These are phyloP conservation scores for Notothenia coriiceps DNA, from an alignment of 2,113 vertebrate genomes.

Conservation along the genomic window DNA sequence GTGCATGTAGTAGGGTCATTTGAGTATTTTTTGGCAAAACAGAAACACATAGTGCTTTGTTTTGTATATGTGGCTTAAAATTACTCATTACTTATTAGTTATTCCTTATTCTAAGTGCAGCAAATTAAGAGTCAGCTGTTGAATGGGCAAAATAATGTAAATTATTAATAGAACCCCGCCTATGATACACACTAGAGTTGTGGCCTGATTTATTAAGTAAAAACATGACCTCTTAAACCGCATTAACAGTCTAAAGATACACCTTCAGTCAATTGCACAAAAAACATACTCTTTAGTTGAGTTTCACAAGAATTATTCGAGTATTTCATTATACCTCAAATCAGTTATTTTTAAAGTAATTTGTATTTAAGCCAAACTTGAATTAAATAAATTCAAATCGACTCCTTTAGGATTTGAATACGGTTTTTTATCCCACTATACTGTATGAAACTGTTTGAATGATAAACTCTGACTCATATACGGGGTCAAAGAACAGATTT, in stretches of 20 bases:
- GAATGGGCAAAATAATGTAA: background rate
- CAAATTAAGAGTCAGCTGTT: background rate
- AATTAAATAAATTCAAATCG: background rate
- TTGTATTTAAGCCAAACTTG: background rate
- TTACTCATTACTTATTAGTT: too few species aligned
- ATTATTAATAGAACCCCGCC: background rate
- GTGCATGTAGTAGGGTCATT: background rate
- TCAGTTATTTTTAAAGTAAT: background rate
- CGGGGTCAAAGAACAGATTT: background rate
- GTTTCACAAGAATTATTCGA: too few species aligned
- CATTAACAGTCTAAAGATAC: too few species aligned
- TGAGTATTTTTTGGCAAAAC: background rate
- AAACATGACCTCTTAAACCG: background rate
- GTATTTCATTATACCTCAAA: too few species aligned
- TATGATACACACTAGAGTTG: background rate
- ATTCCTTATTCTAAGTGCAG: background rate
- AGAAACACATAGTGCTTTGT: background rate
- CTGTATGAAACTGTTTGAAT: background rate
- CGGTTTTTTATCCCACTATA: background rate
- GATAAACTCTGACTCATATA: background rate
- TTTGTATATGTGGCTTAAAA: background rate
- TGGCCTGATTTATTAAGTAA: background rate
- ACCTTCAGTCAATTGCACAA: too few species aligned
- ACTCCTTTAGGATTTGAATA: background rate
- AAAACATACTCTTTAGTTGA: too few species aligned